Evolutionary conservation across 2,113 vertebrate species (phyloP).

Genomic region (Oncorhynchus mykiss): DNA sequence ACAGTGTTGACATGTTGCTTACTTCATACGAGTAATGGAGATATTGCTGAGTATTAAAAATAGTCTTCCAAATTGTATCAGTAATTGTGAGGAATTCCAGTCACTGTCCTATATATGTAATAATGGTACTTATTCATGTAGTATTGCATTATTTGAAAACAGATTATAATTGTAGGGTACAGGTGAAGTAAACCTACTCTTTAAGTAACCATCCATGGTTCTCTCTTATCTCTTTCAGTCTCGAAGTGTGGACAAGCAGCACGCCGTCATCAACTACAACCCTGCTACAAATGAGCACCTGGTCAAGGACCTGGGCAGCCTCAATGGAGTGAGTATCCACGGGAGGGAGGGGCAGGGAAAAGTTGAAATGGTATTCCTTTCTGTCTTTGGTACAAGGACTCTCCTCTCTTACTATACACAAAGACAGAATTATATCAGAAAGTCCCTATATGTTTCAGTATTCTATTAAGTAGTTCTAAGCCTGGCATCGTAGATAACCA

Average conservation of each 20-base stretch:
- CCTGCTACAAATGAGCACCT: constrained; percentile 88
- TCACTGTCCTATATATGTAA: neutral
- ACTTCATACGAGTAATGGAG: neutral
- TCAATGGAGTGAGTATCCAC: constrained; percentile 86
- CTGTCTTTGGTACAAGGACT: neutral
- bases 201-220: no score
- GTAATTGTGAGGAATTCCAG: neutral
- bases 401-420: neutral
- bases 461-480: neutral
- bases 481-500: neutral
- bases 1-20: neutral
- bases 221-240: constrained; percentile 73
- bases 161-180: neutral
- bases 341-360: neutral
- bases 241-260: constrained; percentile 98
- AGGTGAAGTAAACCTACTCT: neutral
- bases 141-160: neutral
- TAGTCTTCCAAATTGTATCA: neutral
- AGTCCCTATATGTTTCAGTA: neutral
- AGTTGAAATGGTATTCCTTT: neutral
- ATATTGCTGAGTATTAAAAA: neutral
- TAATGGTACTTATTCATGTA: neutral
- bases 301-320: constrained; percentile 95
- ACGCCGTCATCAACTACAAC: constrained; percentile 97
- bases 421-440: neutral